Evolutionary conservation across 2,113 vertebrate species (phyloP).

Genomic region (Otocyon megalotis): DNA sequence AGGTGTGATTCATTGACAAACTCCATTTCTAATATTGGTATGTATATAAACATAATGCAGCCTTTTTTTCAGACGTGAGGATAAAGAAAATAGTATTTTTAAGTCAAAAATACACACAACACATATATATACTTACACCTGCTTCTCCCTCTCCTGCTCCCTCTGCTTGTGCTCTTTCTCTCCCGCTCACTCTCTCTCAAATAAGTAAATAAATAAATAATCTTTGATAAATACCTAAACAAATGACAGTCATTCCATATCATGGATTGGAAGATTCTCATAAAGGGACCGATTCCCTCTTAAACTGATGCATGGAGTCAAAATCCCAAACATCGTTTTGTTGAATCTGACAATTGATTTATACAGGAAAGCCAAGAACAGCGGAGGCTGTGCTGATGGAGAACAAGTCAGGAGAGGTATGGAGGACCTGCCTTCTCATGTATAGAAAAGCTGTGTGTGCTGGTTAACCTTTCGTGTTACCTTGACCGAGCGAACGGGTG

Average conservation of each 20-base stretch:
- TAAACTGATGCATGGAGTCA: background rate
- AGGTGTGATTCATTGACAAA: conserved; percentile 58
- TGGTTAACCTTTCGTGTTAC: background rate
- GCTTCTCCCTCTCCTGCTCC: too few species aligned
- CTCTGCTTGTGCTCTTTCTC: too few species aligned
- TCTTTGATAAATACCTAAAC: background rate
- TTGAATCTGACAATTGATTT: background rate
- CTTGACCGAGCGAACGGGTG: fast-evolving
- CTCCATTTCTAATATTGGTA: conserved; percentile 29
- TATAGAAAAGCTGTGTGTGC: background rate
- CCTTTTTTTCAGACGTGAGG: conserved; percentile 76
- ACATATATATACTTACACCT: background rate
- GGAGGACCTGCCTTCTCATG: background rate
- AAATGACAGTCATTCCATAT: background rate
- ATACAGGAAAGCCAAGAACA: background rate
- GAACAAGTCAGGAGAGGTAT: too few species aligned
- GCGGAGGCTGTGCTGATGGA: background rate
- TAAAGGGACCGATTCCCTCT: background rate
- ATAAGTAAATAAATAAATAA: too few species aligned
- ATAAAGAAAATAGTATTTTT: conserved; percentile 84
- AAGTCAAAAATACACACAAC: background rate
- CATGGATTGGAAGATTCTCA: background rate
- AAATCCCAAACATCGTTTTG: background rate
- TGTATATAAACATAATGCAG: conserved; percentile 59
- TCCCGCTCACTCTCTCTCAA: too few species aligned